Percentiles rank a stretch among this genome's conserved stretches.
Conservation (phyloP, 2,113 vertebrate genomes). For the Mohoua ochrocephala region DNA sequence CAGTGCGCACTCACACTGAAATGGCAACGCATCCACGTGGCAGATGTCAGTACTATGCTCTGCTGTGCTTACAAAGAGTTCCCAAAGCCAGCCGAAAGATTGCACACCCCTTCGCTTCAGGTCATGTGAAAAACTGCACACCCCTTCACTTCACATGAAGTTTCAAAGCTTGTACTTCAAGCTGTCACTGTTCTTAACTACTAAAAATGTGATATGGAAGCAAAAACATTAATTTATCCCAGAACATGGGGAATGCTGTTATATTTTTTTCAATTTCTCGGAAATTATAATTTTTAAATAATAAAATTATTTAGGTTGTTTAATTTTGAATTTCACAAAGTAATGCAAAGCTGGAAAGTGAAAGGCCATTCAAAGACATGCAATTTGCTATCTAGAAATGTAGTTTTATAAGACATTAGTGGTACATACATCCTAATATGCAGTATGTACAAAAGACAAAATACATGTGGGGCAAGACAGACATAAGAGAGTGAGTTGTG, state of each 20-base stretch:
- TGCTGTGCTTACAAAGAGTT: neutral
- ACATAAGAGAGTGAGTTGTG: neutral
- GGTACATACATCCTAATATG: neutral
- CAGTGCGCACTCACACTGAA: neutral
- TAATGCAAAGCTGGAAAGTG: neutral
- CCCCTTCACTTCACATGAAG: neutral
- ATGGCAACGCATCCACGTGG: fast-evolving
- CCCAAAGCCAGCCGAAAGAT: neutral
- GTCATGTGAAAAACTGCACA: neutral
- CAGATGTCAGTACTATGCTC: neutral
- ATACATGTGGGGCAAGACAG: neutral
- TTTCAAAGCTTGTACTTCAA: neutral
- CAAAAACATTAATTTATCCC: constrained; percentile 2
- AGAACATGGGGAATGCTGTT: neutral
- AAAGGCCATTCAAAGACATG: neutral
- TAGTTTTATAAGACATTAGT: neutral
- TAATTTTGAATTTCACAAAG: neutral
- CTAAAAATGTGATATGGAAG: neutral
- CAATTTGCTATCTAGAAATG: neutral
- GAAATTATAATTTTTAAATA: neutral
- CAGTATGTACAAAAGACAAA: neutral
- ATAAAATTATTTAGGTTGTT: neutral
- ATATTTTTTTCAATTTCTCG: constrained; percentile 29
- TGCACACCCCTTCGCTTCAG: neutral
- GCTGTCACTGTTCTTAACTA: neutral